Base-by-base conservation (phyloP, 2,113 vertebrate species). In the Cottus gobio region DNA sequence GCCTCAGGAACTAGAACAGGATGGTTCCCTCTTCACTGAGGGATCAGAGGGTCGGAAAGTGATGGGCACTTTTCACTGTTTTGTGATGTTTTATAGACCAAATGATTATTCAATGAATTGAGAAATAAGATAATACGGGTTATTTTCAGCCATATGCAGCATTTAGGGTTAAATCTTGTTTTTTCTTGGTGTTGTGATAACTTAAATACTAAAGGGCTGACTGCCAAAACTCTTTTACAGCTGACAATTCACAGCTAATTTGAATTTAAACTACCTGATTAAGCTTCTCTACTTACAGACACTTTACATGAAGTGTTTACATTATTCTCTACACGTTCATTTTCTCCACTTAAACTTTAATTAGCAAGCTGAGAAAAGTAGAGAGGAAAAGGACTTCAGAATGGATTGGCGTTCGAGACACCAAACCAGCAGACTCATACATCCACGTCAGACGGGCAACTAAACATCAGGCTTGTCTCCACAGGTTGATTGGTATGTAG, bases 1-100 rank as follows among this genome's bases (percentile, higher is more conserved):
- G 61, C 75, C 46, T 69, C 75, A 65, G 77, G 79, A 90, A 86
- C 88, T 54, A 62, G 34, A 80, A 87, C 86, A 89, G 68, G 80
- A 89, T 79, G 77, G 75, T 69, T 88, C 42, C 34, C 71, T 77
- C 86, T 79, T 81, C 77, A 85, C 71, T 67, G 56, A 71, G 64
- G 67, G 42, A 63, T 85, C 75, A 56, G 67, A 44, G 57, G 83
- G 76, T 87, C 63, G 15, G 6, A 68, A 34, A 16, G 31, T 26
- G 20, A 54, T 4, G 28, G 65, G 18, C 28, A 18, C 20, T 52
- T 61, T 50, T 39, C 24, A 52, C 24, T 42, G 13, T 71, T 76
- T 46, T 13, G 3, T 31, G 8, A 57, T 44, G 18, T 31, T 54
- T 54, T 18, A n/a, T n/a, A 42, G 10, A 39, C 44, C 13, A 75